Conservation (phyloP, 35 echinoderm and acorn worm species). For the Patiria miniata region DNA sequence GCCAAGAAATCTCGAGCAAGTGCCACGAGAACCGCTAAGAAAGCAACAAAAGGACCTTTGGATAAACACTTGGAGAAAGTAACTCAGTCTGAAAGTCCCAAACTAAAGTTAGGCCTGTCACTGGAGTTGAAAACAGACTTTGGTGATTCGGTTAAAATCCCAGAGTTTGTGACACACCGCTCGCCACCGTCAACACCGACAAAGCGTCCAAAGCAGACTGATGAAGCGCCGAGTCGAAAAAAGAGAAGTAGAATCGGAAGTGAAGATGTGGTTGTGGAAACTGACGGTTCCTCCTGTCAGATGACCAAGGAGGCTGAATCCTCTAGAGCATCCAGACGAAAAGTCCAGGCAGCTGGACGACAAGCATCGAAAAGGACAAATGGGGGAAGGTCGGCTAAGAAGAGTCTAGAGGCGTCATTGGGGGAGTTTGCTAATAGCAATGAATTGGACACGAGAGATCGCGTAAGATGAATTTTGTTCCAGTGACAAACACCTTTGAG, state of each 20-base stretch:
- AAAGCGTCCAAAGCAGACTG: background rate
- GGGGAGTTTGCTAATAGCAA: background rate
- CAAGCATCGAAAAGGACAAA: background rate
- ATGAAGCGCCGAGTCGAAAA: background rate
- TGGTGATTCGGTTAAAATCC: too few species aligned
- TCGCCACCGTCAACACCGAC: conserved; percentile 18
- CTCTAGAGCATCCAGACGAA: background rate
- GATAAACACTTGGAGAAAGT: background rate
- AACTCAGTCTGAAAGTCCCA: background rate
- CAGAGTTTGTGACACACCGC: background rate
- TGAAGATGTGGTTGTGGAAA: background rate
- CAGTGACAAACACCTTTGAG: too few species aligned
- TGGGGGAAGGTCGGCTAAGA: background rate
- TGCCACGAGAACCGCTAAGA: background rate
- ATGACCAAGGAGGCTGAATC: background rate
- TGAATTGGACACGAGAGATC: background rate
- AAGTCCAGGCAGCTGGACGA: background rate
- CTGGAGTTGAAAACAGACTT: too few species aligned
- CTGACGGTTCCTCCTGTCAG: background rate
- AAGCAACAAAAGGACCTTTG: background rate
- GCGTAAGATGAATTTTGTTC: too few species aligned
- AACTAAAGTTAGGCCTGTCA: too few species aligned
- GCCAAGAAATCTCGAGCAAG: background rate
- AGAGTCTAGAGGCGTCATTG: background rate
- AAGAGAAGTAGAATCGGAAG: conserved; percentile 10